These are phyloP conservation scores for Cygnus buccinator DNA, from an alignment of 2,113 vertebrate genomes.

Conservation along the genomic window DNA sequence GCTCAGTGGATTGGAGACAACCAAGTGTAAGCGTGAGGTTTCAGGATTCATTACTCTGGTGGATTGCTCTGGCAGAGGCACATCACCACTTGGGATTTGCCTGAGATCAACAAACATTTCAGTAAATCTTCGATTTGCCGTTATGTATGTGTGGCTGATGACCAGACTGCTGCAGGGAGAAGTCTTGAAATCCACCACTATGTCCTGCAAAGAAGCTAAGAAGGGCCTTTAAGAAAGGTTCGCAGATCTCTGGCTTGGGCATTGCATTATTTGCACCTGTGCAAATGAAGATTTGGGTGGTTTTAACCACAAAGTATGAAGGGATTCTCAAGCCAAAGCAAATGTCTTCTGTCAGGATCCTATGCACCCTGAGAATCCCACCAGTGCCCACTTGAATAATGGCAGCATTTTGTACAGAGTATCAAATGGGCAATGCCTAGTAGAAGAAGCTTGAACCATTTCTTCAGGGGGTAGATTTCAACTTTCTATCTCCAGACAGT, in stretches of 20 bases:
- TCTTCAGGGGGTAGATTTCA: not conserved
- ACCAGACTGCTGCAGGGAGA: not conserved
- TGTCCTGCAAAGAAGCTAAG: not conserved
- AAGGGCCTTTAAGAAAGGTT: not conserved
- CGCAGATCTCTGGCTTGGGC: not conserved
- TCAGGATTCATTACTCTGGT: not conserved
- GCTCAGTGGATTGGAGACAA: not conserved
- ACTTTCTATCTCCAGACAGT: not conserved
- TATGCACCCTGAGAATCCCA: not conserved
- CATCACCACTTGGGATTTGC: not conserved
- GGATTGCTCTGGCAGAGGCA: not conserved
- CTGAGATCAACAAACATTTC: not conserved
- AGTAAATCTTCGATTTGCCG: not conserved
- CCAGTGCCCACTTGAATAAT: not conserved
- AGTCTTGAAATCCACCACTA: not conserved
- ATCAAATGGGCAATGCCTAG: not conserved
- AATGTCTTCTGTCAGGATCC: not conserved
- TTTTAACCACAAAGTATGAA: not conserved
- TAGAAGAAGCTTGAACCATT: not conserved
- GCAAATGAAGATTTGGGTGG: not conserved
- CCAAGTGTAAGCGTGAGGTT: not conserved
- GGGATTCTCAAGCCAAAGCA: not conserved
- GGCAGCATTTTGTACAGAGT: not conserved
- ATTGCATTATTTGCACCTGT: not conserved
- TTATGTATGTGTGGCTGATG: not conserved